These are phyloP conservation scores for Micropoecilia bifurca DNA, from an alignment of 2,797 vertebrate genomes.

Conservation along the genomic window DNA sequence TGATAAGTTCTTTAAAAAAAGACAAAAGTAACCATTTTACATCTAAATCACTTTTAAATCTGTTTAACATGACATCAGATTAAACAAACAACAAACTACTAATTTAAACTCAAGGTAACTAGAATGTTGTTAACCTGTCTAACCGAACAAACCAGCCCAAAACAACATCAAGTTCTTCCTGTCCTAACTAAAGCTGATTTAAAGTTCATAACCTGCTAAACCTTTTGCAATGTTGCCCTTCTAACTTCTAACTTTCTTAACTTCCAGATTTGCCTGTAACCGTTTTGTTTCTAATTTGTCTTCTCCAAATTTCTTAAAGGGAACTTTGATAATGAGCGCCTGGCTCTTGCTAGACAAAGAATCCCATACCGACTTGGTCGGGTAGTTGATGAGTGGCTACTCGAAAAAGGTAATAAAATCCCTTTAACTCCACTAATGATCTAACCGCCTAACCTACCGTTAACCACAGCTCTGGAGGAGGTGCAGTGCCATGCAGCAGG, in stretches of 20 bases:
- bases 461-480: slow-evolving; percentile 86
- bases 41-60: slow-evolving; percentile 86
- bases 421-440: slow-evolving; percentile 89
- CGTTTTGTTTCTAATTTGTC: slow-evolving; percentile 88
- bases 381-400: slow-evolving; percentile 99
- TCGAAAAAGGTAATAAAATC: slow-evolving; percentile 99
- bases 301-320: slow-evolving; percentile 98
- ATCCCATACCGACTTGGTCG: slow-evolving; percentile 99
- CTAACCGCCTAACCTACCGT: slow-evolving; percentile 79
- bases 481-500: slow-evolving; percentile 81
- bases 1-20: slow-evolving; percentile 16
- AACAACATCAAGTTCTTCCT: slow-evolving; percentile 76
- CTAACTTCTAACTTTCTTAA: slow-evolving; percentile 84
- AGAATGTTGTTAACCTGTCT: slow-evolving; percentile 79
- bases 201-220: slow-evolving; percentile 85
- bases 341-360: slow-evolving; percentile 99
- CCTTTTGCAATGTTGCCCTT: slow-evolving; percentile 81
- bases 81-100: slow-evolving; percentile 22
- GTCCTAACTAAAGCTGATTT: slow-evolving; percentile 81
- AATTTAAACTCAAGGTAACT: slow-evolving; percentile 81
- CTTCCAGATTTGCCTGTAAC: slow-evolving; percentile 84
- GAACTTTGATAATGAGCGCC: slow-evolving; percentile 98
- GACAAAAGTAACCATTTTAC: slow-evolving; percentile 61
- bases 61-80: slow-evolving; percentile 77
- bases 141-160: slow-evolving; percentile 76